phyloP scores from a whole-genome alignment of 2,888 invertebrate species.

The Hermodice carunculata region DNA sequence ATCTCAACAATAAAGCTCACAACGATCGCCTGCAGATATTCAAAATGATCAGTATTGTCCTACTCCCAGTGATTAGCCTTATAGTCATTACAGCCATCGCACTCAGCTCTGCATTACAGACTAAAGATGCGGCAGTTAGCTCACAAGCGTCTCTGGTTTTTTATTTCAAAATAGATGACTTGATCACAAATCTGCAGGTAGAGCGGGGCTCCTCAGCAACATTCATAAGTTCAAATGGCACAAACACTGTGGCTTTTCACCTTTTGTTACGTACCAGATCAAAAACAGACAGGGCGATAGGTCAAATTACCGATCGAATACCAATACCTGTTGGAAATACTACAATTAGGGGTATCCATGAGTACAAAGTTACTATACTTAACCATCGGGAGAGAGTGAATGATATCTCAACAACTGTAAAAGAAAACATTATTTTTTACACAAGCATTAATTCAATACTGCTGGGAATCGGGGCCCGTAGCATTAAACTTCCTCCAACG shows the following conservation, averaged over 20 bases:
- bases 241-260: slow-evolving; percentile 13
- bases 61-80: slow-evolving; percentile 24
- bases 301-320: background rate
- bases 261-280: background rate
- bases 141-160: background rate
- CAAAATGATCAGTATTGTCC: slow-evolving; percentile 24
- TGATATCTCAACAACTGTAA: background rate
- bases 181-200: slow-evolving; percentile 28
- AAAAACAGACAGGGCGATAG: background rate
- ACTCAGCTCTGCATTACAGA: too few relatives aligned
- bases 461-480: slow-evolving; percentile 4
- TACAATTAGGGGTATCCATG: background rate
- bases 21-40: slow-evolving; percentile 15
- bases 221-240: slow-evolving; percentile 23
- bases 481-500: slow-evolving; percentile 14
- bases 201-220: slow-evolving; percentile 32
- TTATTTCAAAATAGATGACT: slow-evolving; percentile 11
- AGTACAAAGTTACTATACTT: too few relatives aligned
- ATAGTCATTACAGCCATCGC: slow-evolving; percentile 15
- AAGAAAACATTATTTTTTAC: slow-evolving; percentile 25
- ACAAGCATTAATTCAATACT: slow-evolving; percentile 22
- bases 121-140: too few relatives aligned
- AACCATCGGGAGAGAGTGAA: slow-evolving; percentile 5
- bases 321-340: background rate
- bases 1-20: too few relatives aligned